phyloP scores from a whole-genome alignment of 2,797 vertebrate species.

The Mallotus villosus region DNA sequence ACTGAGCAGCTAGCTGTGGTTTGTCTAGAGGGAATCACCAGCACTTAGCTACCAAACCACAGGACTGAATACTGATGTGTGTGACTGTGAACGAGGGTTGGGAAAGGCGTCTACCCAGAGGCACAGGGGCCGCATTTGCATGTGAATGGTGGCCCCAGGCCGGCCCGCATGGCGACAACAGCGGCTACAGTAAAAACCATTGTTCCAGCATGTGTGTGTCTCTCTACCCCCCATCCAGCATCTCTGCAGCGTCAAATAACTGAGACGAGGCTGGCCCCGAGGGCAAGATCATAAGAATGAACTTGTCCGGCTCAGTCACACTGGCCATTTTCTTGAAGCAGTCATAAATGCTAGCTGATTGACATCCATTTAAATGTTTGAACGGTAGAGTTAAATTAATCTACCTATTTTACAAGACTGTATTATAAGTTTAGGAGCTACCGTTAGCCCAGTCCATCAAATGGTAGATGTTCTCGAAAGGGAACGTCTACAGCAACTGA shows the following conservation, averaged over 20 bases:
- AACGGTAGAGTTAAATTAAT: no score
- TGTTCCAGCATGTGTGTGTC: constrained; percentile 59
- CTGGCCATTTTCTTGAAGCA: background rate
- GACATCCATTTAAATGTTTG: no score
- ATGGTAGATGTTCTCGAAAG: background rate
- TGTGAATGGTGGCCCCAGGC: constrained; percentile 63
- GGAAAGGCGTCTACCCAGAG: constrained; percentile 53
- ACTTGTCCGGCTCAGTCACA: background rate
- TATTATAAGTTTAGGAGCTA: background rate
- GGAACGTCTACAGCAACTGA: background rate
- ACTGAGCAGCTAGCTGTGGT: background rate
- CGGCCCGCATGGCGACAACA: constrained; percentile 66
- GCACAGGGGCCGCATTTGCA: constrained; percentile 62
- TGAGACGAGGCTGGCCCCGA: constrained; percentile 18
- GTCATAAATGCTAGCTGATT: background rate
- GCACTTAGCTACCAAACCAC: background rate
- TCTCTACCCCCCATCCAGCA: constrained; percentile 3
- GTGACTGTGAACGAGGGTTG: constrained; percentile 37
- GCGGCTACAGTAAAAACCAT: constrained; percentile 63
- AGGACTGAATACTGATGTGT: constrained; percentile 6
- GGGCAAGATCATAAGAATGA: constrained; percentile 5
- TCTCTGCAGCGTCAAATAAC: constrained; percentile 4
- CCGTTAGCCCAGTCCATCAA: background rate
- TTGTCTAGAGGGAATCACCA: background rate
- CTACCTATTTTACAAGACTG: no score